phyloP scores from a whole-genome alignment of 1,140 invertebrate species.

The Teleogryllus occipitalis region DNA sequence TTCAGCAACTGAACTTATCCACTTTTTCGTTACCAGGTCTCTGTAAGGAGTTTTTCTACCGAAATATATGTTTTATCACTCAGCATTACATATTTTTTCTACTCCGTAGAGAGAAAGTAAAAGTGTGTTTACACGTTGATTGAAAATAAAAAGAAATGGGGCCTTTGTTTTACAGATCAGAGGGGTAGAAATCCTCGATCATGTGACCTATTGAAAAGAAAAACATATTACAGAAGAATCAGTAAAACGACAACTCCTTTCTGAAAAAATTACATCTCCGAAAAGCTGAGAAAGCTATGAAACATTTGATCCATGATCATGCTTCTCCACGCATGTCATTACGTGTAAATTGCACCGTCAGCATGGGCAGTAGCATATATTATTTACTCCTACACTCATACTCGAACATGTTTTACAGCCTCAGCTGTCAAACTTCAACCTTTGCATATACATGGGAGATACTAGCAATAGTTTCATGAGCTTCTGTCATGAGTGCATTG shows the following conservation, averaged over 20 bases:
- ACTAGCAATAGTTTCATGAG: conserved; percentile 20
- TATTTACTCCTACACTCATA: conserved; percentile 12
- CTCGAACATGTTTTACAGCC: conserved; percentile 18
- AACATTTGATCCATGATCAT: no score
- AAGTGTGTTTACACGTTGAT: background rate
- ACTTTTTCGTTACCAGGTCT: no score
- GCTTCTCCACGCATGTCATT: background rate
- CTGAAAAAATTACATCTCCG: no score
- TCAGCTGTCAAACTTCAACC: conserved; percentile 22
- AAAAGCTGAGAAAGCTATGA: no score
- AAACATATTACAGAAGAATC: background rate
- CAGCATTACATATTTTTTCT: no score
- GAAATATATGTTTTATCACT: no score
- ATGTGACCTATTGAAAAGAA: background rate
- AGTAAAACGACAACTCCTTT: background rate
- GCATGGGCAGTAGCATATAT: conserved; percentile 9
- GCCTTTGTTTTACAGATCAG: background rate
- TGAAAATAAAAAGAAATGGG: background rate
- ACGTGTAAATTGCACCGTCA: background rate
- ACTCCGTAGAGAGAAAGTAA: no score
- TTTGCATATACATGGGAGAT: conserved; percentile 24
- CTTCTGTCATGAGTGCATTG: conserved; percentile 22
- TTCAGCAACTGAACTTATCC: no score
- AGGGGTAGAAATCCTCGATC: background rate
- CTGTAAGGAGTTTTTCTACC: no score